Conservation (phyloP, 1,140 invertebrate genomes). For the Reticulitermes speratus region DNA sequence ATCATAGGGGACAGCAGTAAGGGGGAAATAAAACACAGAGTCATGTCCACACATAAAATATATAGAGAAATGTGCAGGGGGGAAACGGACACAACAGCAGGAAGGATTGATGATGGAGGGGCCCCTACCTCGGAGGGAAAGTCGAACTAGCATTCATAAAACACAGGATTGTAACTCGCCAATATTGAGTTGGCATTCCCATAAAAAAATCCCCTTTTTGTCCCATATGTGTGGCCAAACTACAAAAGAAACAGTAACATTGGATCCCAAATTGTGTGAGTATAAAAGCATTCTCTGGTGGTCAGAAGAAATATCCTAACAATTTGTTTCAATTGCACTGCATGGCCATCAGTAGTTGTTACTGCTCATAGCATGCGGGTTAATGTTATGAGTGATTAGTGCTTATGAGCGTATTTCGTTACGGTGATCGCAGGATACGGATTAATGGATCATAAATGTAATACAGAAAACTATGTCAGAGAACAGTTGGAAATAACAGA, state of each 20-base stretch:
- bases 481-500: too few relatives aligned
- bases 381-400: too few relatives aligned
- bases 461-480: too few relatives aligned
- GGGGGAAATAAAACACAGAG: background rate
- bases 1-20: background rate
- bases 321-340: background rate
- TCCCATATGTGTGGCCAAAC: background rate
- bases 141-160: background rate
- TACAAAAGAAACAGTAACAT: background rate
- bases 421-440: too few relatives aligned
- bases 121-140: background rate
- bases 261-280: background rate
- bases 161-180: background rate
- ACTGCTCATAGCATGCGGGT: too few relatives aligned
- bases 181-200: background rate
- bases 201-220: background rate
- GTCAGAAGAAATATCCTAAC: background rate
- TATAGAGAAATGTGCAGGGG: conserved; percentile 8
- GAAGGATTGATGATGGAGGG: background rate
- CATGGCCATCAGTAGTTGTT: background rate
- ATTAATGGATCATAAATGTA: too few relatives aligned
- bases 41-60: conserved; percentile 16
- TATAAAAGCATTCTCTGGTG: background rate
- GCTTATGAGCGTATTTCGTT: too few relatives aligned
- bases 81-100: background rate